Evolutionary conservation across 2,888 invertebrate genomes (phyloP), one percentile per base, ranked within the genome.

Genomic region (Chydorus sphaericus): DNA sequence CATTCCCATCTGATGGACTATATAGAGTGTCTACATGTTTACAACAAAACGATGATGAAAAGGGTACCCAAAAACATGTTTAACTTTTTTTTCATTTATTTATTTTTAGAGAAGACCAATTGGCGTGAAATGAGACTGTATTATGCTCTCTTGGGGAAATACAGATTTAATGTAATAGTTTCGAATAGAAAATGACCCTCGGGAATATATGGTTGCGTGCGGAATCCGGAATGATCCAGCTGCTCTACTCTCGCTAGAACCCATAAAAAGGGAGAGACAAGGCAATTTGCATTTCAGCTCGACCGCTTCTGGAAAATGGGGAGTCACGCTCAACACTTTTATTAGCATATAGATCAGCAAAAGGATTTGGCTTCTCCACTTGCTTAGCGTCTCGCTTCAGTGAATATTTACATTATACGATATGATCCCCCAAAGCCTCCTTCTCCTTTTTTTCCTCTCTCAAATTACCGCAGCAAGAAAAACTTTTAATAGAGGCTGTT

Each of bases 341-440:
- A 44, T 44, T 44, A 44, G 44, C 44, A 44, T 44, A 44, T 44
- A 44, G 44, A 44, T 44, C 44, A 44, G 44, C 28, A n/a, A 23
- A 44, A 23, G n/a, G n/a, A n/a, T n/a, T n/a, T n/a, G n/a, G n/a
- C n/a, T n/a, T n/a, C n/a, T n/a, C n/a, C 26, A 23, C 44, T 44
- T 28, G 44, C 18, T 44, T 23, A 44, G 23, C 44, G 26, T 28
- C 10, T 28, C 14, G 23, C 44, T 26, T 14, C 39, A 8, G 7
- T n/a, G 3, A 23, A 11, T 44, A 20, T 11, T 44, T 14, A 23
- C 23, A n/a, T 18, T 44, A 14, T 11, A 23, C 28, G 44, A 44
- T 44, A 23, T 28, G 3, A 14, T 11, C 20, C 20, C 28, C 44
- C 23, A 44, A 26, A 26, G 23, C 4, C 23, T 4, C 10, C 20